phyloP scores from a whole-genome alignment of 2,888 invertebrate genomes.

The Gonocerus acuteangulatus region DNA sequence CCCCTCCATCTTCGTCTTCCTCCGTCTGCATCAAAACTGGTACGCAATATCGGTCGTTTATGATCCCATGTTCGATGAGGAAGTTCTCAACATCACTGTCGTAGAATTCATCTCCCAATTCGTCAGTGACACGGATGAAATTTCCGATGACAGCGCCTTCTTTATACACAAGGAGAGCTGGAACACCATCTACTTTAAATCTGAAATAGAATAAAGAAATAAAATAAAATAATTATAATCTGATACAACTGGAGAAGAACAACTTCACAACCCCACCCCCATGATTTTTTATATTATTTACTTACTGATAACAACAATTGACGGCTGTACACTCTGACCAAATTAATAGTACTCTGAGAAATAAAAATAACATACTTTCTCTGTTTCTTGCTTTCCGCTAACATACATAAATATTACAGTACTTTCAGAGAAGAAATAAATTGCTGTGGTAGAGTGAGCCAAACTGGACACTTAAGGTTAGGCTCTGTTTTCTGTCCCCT shows the following conservation, averaged over 20 bases:
- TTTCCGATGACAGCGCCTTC: conserved; percentile 84
- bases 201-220: conserved; percentile 45
- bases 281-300: background rate
- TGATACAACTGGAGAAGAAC: background rate
- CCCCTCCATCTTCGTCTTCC: conserved; percentile 28
- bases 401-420: no score
- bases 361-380: no score
- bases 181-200: conserved; percentile 80
- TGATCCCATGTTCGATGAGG: conserved; percentile 70
- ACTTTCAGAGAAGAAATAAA: no score
- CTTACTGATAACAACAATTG: background rate
- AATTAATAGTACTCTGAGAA: no score
- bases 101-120: conserved; percentile 84
- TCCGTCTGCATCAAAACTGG: conserved; percentile 43
- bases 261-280: no score
- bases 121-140: conserved; percentile 78
- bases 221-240: background rate
- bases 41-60: conserved; percentile 60
- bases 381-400: no score
- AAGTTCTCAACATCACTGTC: conserved; percentile 84
- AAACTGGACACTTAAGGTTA: no score
- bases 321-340: background rate
- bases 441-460: no score
- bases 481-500: no score
- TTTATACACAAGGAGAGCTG: conserved; percentile 86